phyloP scores from a whole-genome alignment of 2,113 vertebrate species.

The Seriola quinqueradiata region DNA sequence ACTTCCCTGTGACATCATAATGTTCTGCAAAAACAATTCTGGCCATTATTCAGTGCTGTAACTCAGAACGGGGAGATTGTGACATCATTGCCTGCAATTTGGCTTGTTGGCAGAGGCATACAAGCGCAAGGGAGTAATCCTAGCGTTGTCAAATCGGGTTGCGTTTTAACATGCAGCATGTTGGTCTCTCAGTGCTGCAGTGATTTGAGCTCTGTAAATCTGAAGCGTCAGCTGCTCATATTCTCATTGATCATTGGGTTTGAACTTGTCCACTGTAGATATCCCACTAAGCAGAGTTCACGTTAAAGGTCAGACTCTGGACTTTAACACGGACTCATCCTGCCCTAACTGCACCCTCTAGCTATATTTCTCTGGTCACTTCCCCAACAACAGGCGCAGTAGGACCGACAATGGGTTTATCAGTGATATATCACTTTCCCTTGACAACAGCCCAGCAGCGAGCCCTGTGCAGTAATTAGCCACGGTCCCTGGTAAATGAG shows the following conservation, averaged over 20 bases:
- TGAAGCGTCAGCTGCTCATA: neutral
- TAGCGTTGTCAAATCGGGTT: no score
- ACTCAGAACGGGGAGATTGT: no score
- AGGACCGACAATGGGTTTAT: conserved; percentile 16
- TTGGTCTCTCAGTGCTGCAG: no score
- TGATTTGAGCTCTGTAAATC: neutral
- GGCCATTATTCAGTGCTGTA: no score
- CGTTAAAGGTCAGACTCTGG: neutral
- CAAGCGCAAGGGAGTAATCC: no score
- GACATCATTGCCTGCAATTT: no score
- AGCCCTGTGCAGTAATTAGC: conserved; percentile 50
- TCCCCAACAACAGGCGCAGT: neutral
- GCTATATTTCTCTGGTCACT: conserved; percentile 22
- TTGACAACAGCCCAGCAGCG: conserved; percentile 33
- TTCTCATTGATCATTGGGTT: neutral
- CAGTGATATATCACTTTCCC: conserved; percentile 29
- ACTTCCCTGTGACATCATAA: no score
- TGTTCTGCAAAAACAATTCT: no score
- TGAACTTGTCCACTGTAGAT: neutral
- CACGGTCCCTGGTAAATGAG: conserved; percentile 31
- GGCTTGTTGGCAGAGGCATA: no score
- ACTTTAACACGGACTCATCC: no score
- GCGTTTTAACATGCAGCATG: no score
- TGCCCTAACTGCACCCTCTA: conserved; percentile 1
- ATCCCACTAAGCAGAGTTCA: neutral